phyloP scores from a whole-genome alignment of 2,113 vertebrate species.

The Chamaetylas fuelleborni region DNA sequence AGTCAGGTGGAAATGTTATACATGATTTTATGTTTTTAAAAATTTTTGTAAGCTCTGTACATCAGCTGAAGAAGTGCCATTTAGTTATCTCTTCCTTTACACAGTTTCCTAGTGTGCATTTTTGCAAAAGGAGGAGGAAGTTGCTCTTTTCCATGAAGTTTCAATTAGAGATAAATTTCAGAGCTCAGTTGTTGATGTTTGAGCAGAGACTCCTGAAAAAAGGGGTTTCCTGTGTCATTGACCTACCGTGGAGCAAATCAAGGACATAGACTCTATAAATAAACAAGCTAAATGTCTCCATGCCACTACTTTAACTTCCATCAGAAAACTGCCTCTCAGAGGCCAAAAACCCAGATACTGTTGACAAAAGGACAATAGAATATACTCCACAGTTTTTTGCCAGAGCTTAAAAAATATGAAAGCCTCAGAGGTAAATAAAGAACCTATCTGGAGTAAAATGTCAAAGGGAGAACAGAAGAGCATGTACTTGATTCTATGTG shows the following conservation, averaged over 20 bases:
- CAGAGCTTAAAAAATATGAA: neutral
- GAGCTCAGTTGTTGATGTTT: neutral
- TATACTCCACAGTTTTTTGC: neutral
- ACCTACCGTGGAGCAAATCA: fast-evolving
- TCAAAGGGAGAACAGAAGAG: neutral
- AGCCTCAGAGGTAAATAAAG: neutral
- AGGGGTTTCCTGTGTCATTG: neutral
- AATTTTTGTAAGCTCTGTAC: neutral
- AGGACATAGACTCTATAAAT: neutral
- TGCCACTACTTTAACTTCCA: neutral
- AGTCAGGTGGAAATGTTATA: neutral
- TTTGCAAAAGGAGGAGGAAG: neutral
- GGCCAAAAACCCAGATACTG: neutral
- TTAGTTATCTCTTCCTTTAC: neutral
- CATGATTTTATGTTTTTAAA: neutral
- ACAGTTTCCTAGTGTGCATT: neutral
- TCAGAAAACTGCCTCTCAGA: neutral
- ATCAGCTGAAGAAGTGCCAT: neutral
- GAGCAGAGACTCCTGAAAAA: neutral
- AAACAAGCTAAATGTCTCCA: neutral
- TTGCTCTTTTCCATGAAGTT: neutral
- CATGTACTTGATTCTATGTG: neutral
- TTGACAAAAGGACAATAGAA: neutral
- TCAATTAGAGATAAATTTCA: neutral
- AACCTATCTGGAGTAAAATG: neutral